Evolutionary conservation across 2,888 invertebrate species (phyloP), one percentile per base, ranked within the genome.

Genomic region (Allygus modestus): DNA sequence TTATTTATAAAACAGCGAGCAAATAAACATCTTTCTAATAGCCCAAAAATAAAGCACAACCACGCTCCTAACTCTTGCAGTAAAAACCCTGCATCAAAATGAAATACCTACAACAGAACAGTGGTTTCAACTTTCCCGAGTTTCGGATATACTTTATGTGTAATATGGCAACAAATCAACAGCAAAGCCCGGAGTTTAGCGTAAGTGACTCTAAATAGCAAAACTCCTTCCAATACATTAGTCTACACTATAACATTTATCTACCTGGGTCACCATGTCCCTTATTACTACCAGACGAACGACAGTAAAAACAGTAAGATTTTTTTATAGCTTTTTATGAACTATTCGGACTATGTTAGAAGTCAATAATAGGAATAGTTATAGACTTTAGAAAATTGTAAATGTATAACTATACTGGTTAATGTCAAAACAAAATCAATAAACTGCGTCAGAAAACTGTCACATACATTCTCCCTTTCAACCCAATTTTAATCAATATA

Each of bases 191-290:
- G 23, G 0, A 41, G 71, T 71, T 71, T 71, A 71, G 20, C 37
- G 37, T 71, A 71, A 71, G 71, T n/a, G 71, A 33, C 71, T 37
- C 71, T 71, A 71, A 71, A 71, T 71, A 71, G 11, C 71, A 20
- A 71, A 71, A 71, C 71, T 71, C 23, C 20, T 71, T 71, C 71
- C 71, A 28, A 71, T 71, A 20, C 71, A 71, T 71, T 71, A 41
- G 71, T 33, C 71, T 23, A 4, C 41, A 9, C 0, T 12, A 7
- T 71, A n/a, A 71, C 71, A 71, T 71, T 41, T 41, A 37, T 71
- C 71, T 20, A 20, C 61, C 61, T n/a, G 4, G 69, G 17, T 31
- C 69, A 33, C 23, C 2, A 28, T 28, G 26, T 28, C 26, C 54
- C 61, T 69, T 33, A 33, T 26, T 5, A 17, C 69, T 33, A 1